A percentile compares a stretch with the other conserved stretches of the same genome.
Evolutionary conservation across 2,888 invertebrate species (phyloP).

Genomic region (Xestoiulus laeticollis): DNA sequence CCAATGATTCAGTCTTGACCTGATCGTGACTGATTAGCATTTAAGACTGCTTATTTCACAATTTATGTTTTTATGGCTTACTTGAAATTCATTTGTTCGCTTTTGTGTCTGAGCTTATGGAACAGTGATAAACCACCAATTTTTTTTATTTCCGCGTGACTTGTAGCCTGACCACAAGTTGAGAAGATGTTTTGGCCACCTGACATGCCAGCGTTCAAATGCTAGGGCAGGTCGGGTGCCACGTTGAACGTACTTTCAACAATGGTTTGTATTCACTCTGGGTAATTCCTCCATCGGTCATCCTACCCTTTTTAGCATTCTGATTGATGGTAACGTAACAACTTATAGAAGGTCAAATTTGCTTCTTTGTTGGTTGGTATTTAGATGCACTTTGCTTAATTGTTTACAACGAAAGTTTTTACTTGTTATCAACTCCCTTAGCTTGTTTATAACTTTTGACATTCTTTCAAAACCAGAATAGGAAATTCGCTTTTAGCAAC

Average conservation of each 20-base stretch:
- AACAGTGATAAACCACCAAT: constrained; percentile 44
- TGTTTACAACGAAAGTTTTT: neutral
- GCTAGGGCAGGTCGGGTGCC: constrained; percentile 56
- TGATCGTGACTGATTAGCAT: neutral
- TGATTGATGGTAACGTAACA: constrained; percentile 18
- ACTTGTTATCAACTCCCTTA: neutral
- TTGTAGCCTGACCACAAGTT: constrained; percentile 50
- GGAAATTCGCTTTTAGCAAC: neutral
- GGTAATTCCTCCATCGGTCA: constrained; percentile 15
- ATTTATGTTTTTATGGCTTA: neutral
- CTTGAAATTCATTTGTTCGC: neutral
- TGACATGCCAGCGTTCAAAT: constrained; percentile 50
- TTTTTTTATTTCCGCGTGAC: constrained; percentile 51
- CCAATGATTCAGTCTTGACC: neutral
- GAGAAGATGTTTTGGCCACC: constrained; percentile 46
- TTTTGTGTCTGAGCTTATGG: constrained; percentile 43
- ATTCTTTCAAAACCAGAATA: neutral
- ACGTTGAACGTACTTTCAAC: constrained; percentile 46
- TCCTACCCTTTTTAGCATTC: constrained; percentile 16
- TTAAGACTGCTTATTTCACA: neutral
- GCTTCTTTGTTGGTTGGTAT: neutral
- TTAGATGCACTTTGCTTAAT: neutral
- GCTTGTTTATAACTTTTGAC: neutral
- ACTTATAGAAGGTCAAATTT: neutral
- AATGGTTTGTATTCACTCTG: constrained; percentile 54